Evolutionary conservation across 2,797 vertebrate genomes (phyloP).

Genomic region (Acrossocheilus wenchowensis): DNA sequence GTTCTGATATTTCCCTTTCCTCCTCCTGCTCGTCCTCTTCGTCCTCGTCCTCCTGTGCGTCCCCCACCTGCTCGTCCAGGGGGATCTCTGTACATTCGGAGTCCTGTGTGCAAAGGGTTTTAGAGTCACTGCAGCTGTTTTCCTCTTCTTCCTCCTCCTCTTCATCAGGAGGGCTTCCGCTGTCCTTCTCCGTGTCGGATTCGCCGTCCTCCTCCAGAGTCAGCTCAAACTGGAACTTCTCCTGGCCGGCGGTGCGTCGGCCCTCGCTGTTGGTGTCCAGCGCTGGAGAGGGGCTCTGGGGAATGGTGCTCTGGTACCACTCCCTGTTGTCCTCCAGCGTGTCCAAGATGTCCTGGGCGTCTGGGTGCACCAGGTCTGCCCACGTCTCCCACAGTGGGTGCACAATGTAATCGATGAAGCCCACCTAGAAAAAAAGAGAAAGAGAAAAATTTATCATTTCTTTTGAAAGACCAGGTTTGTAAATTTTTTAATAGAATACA

Average conservation of each 20-base stretch:
- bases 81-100: conserved; percentile 97
- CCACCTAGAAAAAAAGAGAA: conserved; percentile 81
- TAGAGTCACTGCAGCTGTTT: conserved; percentile 97
- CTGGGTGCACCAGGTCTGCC: conserved; percentile 97
- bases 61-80: conserved; percentile 93
- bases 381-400: conserved; percentile 99
- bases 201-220: conserved; percentile 97
- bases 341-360: conserved; percentile 98
- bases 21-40: conserved; percentile 78
- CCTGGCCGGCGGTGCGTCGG: conserved; percentile 86
- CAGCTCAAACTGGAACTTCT: conserved; percentile 99
- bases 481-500: background rate
- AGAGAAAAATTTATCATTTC: background rate
- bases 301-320: conserved; percentile 99
- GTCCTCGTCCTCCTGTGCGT: conserved; percentile 79
- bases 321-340: conserved; percentile 98
- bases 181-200: conserved; percentile 97
- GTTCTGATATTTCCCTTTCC: conserved; percentile 64
- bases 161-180: conserved; percentile 93
- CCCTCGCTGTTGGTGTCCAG: conserved; percentile 89
- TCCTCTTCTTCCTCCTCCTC: conserved; percentile 87
- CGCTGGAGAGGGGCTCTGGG: conserved; percentile 94
- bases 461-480: background rate
- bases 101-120: conserved; percentile 99
- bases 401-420: conserved; percentile 98